These are phyloP conservation scores for Oncopodura yosiiana DNA, from an alignment of 1,140 invertebrate species.

Conservation along the genomic window DNA sequence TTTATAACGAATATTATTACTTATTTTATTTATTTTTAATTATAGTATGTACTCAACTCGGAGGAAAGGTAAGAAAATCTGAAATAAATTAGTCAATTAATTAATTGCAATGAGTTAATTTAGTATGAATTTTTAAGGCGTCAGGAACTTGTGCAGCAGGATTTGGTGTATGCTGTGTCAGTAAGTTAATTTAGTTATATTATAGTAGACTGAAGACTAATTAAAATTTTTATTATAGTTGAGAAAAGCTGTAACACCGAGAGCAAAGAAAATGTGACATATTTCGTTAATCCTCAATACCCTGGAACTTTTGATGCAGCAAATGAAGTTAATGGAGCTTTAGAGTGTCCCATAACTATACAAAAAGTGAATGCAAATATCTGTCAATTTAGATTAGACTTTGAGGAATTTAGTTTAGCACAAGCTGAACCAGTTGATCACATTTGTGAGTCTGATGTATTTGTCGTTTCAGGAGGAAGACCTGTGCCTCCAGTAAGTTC, in stretches of 20 bases:
- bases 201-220: background rate
- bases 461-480: conserved; percentile 34
- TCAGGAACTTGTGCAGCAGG: conserved; percentile 65
- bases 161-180: conserved; percentile 62
- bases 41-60: conserved; percentile 55
- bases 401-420: conserved; percentile 35
- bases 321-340: too few relatives aligned
- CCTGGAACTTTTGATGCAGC: conserved; percentile 54
- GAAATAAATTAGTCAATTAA: too few relatives aligned
- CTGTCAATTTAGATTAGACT: conserved; percentile 55
- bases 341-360: conserved; percentile 68
- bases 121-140: too few relatives aligned
- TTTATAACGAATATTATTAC: too few relatives aligned
- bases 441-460: conserved; percentile 35
- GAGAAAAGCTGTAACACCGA: conserved; percentile 48
- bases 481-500: conserved; percentile 36
- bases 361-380: conserved; percentile 63
- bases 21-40: too few relatives aligned
- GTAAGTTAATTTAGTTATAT: conserved; percentile 44
- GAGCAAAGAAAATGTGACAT: conserved; percentile 45
- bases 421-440: conserved; percentile 37
- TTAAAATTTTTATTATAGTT: conserved; percentile 44
- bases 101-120: too few relatives aligned
- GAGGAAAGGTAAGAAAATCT: conserved; percentile 57
- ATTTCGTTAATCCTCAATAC: conserved; percentile 50